Percentiles rank a stretch among this genome's conserved stretches.
Conservation (phyloP, 2,113 vertebrate species). For the Myrmecophaga tridactyla region DNA sequence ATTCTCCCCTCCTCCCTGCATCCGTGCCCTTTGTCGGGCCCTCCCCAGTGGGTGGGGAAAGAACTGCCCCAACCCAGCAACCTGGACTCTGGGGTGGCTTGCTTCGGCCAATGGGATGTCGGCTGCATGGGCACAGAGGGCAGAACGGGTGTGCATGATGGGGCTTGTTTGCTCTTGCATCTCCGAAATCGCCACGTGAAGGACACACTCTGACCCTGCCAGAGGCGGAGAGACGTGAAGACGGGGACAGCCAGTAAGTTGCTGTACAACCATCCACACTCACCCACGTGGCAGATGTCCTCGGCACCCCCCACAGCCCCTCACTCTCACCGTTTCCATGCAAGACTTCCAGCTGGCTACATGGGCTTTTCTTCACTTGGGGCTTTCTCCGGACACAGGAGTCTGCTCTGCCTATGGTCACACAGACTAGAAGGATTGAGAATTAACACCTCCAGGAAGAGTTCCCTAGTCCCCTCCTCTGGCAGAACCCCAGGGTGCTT, state of each 20-base stretch:
- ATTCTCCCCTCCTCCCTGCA: not conserved
- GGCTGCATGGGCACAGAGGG: not conserved
- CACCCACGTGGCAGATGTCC: not conserved
- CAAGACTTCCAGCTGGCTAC: not conserved
- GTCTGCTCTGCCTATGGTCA: not conserved
- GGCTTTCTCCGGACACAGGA: not conserved
- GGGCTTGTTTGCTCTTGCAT: not conserved
- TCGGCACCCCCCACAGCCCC: not conserved
- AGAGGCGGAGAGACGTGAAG: not conserved
- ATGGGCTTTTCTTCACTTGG: not conserved
- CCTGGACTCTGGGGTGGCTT: not conserved
- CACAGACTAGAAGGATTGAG: not conserved
- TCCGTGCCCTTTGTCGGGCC: not conserved
- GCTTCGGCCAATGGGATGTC: not conserved
- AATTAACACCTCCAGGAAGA: too few relatives aligned
- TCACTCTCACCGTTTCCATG: not conserved
- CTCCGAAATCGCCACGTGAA: not conserved
- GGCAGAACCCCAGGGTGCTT: not conserved
- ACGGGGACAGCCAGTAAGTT: not conserved
- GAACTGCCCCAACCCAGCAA: not conserved
- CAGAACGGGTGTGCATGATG: not conserved
- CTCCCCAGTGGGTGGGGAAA: not conserved
- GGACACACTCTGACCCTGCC: not conserved
- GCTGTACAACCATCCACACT: not conserved
- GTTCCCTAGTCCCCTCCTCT: not conserved